Base-by-base conservation (phyloP, 2,797 vertebrate genomes). In the Synaphobranchus kaupii region DNA sequence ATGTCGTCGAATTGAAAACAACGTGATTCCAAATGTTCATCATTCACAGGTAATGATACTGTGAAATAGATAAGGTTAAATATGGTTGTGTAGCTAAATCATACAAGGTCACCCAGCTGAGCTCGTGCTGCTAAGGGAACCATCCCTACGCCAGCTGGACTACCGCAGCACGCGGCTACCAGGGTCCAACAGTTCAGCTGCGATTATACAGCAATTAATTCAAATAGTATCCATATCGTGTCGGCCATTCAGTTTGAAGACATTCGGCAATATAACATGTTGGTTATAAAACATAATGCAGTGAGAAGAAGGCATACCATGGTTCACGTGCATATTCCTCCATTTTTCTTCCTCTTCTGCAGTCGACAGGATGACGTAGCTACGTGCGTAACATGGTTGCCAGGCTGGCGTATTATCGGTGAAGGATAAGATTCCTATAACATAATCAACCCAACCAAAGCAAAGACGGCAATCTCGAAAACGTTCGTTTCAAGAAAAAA, bases 251-350 rank as follows among this genome's bases (percentile, higher is more conserved):
- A 22, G 8, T 15, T 9, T 50, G 28, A 81, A 15, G 78, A 83
- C 60, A 12, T 68, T 68, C 63, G 25, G 0, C 5, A 68, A 68
- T 68, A 68, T 10, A 28, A 68, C 63, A 58, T 15, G 56, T 58
- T 58, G 56, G 56, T 58, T 15, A 58, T 13, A 54, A 56, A n/a
- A 25, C 0, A 15, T 44, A 50, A 10, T 73, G 12, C 20, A 39
- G 0, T 47, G 4, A 78, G 28, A 13, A 68, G 20, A 34, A 28
- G 82, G 90, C 97, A 97, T 91, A 99, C 98, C 98, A 99, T 0
- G 98, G 98, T 50, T 99, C 98, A 28, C 98, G 96, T 9, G 97
- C 97, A 89, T 98, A 98, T 83, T 99, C 98, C 97, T 99, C 98
- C 98, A 99, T 98, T 95, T 98, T 98, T 20, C 25, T 44, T 39